These are phyloP conservation scores for Sceliomorpha sp. DNA, from an alignment of 2,888 invertebrate species.

Conservation along the genomic window DNA sequence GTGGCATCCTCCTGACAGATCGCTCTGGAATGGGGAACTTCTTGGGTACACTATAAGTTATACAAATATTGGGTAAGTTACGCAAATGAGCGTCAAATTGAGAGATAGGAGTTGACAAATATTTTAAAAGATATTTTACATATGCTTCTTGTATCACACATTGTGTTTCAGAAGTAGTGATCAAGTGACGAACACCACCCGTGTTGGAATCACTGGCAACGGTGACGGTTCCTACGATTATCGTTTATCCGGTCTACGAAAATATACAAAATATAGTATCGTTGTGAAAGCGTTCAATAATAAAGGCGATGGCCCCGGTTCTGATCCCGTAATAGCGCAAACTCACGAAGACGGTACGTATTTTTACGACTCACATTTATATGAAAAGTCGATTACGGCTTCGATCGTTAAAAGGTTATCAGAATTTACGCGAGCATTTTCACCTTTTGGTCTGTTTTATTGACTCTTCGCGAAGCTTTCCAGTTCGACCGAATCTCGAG, in stretches of 20 bases:
- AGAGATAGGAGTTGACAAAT: no score
- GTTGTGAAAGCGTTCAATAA: conserved; percentile 94
- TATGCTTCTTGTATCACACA: no score
- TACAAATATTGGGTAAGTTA: conserved; percentile 75
- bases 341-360: conserved; percentile 90
- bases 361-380: conserved; percentile 10
- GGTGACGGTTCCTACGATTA: conserved; percentile 81
- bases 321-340: conserved; percentile 88
- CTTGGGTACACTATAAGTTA: conserved; percentile 85
- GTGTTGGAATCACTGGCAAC: conserved; percentile 78
- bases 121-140: no score
- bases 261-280: conserved; percentile 90
- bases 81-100: not conserved
- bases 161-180: conserved; percentile 72
- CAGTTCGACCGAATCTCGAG: conserved; percentile 18
- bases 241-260: conserved; percentile 86
- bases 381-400: conserved; percentile 21
- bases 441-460: conserved; percentile 14
- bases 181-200: conserved; percentile 71
- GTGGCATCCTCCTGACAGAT: conserved; percentile 89
- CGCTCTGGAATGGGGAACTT: conserved; percentile 88
- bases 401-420: conserved; percentile 27
- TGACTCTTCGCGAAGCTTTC: conserved; percentile 13
- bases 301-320: conserved; percentile 91
- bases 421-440: conserved; percentile 15